Conservation (phyloP, 2,797 vertebrate genomes). For the Scyliorhinus canicula region DNA sequence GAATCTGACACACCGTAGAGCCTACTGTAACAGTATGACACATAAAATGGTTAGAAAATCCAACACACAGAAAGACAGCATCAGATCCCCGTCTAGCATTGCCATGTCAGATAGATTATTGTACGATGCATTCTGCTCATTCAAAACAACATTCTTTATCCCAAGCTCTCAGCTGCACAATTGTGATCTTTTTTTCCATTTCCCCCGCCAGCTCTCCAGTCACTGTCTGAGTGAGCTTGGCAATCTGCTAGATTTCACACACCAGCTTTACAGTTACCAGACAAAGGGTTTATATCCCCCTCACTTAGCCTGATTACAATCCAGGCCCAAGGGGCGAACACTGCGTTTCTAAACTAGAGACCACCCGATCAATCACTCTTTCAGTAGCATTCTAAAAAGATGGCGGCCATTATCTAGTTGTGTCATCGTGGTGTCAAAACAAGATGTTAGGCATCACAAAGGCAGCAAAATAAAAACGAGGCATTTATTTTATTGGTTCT, state of each 20-base stretch:
- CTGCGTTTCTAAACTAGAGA: not conserved
- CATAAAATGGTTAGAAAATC: not conserved
- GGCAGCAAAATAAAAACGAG: not conserved
- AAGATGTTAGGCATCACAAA: not conserved
- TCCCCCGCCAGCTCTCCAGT: not conserved
- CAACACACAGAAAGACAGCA: not conserved
- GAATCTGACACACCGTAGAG: not conserved
- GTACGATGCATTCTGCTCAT: not conserved
- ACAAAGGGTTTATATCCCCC: not conserved
- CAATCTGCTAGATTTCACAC: not conserved
- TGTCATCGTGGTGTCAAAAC: not conserved
- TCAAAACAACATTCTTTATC: not conserved
- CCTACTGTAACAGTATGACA: not conserved
- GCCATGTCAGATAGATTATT: not conserved
- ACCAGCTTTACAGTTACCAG: not conserved
- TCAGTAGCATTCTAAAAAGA: not conserved
- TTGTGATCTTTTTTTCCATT: not conserved
- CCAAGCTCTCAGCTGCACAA: not conserved
- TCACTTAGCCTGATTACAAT: not conserved
- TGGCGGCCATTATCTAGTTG: not conserved
- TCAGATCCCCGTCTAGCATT: not conserved
- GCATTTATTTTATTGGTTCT: not conserved
- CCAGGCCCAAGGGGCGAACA: not conserved
- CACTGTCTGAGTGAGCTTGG: not conserved
- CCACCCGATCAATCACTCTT: not conserved